Base-by-base conservation (phyloP, 53 echinoderm and acorn worm genomes). In the Henricia sp. region DNA sequence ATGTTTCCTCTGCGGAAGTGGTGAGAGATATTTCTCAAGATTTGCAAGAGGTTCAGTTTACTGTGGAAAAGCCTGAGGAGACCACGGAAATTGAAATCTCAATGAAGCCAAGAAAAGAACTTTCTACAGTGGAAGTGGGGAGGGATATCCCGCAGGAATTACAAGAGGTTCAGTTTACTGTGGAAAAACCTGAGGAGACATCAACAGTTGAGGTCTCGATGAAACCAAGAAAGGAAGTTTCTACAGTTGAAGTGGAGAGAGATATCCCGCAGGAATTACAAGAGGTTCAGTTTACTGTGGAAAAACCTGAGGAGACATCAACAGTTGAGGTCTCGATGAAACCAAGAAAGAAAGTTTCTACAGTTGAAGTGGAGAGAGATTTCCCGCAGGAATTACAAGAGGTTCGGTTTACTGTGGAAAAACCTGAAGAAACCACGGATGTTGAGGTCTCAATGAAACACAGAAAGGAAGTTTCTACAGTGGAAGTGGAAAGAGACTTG, bases 121-220 rank as follows among this genome's bases (percentile, higher is more conserved):
- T 90, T 24, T 14, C 60, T 42, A 68, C 33, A 74, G 55, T 43
- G 12, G 50, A 67, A 5, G 48, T 82, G 59, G 60, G 68, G 57
- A 86, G 62, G 37, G 74, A 73, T 42, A 75, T 75, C 30, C 82
- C 57, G 0, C 38, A 59, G 68, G 83, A 82, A 62, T 51, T 46
- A n/a, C 82, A 83, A 4, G 85, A 75, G 43, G 69, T 84, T 3
- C 70, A 88, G 26, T 69, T 93, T 20, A 38, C 72, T 16, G 63
- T 85, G 0, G 90, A 72, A 9, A 82, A 90, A 33, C 65, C 67
- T 25, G 82, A 66, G 55, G 67, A 82, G 33, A 48, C 82, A 1
- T 68, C 82, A 17, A 65, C 72, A 70, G 82, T 95, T 73, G 89
- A 92, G 38, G 82, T 92, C 17, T 76, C 87, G 25, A 71, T 93